Base-by-base conservation (phyloP, 2,888 invertebrate species). In the Apeira syringaria region DNA sequence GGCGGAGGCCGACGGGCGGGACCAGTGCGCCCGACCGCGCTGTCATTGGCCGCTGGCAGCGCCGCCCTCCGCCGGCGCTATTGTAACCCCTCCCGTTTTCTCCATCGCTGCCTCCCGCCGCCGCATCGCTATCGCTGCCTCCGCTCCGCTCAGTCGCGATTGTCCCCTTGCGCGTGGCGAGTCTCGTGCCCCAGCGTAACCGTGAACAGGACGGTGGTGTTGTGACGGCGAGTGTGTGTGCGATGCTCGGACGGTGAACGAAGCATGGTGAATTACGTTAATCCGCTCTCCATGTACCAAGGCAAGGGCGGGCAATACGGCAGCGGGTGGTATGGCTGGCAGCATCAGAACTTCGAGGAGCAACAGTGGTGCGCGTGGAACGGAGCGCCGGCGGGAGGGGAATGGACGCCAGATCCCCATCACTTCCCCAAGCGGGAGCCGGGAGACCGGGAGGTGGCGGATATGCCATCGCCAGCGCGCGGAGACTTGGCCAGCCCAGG, bases 191-290 rank as follows among this genome's bases (percentile, higher is more conserved):
- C 52, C 24, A n/a, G n/a, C n/a, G n/a, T n/a, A 25, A 28, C 54
- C 20, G 20, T 22, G 61, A 58, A 48, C 56, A 59, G 60, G 51
- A 56, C 60, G 67, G 68, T 65, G 66, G 84, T 83, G 83, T 78
- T 75, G 86, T 86, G 85, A 70, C 78, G 57, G 74, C 81, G 78
- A 79, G 83, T 85, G 86, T 76, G 64, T 79, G 84, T 85, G 87
- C 76, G 70, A 86, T 87, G 88, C 80, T 71, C 69, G 83, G 85
- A 81, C 85, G 73, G 83, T 86, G 86, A 83, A 74, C 74, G 66
- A 80, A 86, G 80, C 74, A 94, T 95, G 95, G 94, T 95, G 85
- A 94, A 94, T 59, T 95, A 94, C 80, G 94, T 93, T 67, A 92
- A 92, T 81, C 90, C 93, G 77, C 83, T 93, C 68, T 91, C 92